These are phyloP conservation scores for Papilio demoleus DNA, from an alignment of 2,888 invertebrate species.

Conservation along the genomic window DNA sequence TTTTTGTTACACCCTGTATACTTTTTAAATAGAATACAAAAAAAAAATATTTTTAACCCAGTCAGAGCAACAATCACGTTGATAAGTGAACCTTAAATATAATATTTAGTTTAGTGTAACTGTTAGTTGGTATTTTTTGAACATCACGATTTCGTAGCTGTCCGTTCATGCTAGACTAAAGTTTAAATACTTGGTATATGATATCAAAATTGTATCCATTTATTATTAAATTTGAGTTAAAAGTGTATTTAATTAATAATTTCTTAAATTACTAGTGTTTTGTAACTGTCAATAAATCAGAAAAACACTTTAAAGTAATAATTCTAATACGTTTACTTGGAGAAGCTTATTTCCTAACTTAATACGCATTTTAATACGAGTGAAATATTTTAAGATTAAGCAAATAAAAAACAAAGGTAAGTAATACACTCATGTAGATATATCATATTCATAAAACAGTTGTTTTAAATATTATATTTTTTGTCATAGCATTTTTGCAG, in stretches of 20 bases:
- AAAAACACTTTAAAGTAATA: not conserved
- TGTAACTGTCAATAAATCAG: not conserved
- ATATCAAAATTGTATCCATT: not conserved
- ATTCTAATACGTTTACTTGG: too few species aligned
- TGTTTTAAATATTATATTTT: too few species aligned
- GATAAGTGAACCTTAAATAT: constrained; percentile 52
- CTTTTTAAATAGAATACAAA: constrained; percentile 13
- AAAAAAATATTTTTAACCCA: constrained; percentile 46
- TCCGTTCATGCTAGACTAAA: not conserved
- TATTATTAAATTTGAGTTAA: too few species aligned
- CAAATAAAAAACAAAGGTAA: too few species aligned
- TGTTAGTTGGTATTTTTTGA: constrained; percentile 43
- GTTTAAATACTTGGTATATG: not conserved
- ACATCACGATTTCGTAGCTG: constrained; percentile 20
- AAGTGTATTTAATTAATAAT: not conserved
- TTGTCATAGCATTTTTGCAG: too few species aligned
- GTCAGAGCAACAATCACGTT: constrained; percentile 43
- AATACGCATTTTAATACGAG: too few species aligned
- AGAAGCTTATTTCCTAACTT: too few species aligned
- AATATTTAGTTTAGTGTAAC: constrained; percentile 52
- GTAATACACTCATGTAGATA: too few species aligned
- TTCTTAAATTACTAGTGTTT: not conserved
- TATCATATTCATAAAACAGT: too few species aligned
- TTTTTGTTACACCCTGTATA: constrained; percentile 49
- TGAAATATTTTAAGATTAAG: too few species aligned